Evolutionary conservation across 2,888 invertebrate species (phyloP), one percentile per base, ranked within the genome.

Genomic region (Sinhomidia bicolor): DNA sequence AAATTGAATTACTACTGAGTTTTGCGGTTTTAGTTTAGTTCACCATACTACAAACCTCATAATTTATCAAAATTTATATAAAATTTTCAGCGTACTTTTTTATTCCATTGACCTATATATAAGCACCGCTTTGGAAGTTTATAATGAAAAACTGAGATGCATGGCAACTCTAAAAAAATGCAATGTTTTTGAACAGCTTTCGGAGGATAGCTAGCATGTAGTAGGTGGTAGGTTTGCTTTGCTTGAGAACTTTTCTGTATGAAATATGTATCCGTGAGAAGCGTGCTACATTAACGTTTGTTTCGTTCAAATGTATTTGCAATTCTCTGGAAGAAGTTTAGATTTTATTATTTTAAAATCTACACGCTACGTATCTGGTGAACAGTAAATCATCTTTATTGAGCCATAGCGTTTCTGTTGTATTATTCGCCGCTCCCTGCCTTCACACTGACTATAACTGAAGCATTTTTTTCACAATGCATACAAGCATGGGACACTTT

Each of bases 381-480:
- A 51, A 54, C 76, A 51, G 51, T 76, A 76, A 76, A 76, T 76
- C 76, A 76, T 51, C n/a, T 76, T 76, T 76, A 76, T 76, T 76
- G 51, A 47, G 17, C 51, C 23, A 47, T 51, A 29, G n/a, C 26
- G 26, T 47, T 7, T 68, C 1, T 44, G 71, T 44, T 74, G 5
- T 44, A 44, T 5, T 32, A n/a, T 44, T 23, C 23, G 3, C n/a
- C n/a, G n/a, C n/a, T n/a, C n/a, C n/a, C 29, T 29, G 29, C 62
- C 29, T 62, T 57, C 57, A 57, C 23, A 6, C 57, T 10, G 36
- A 36, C 36, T n/a, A n/a, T n/a, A 51, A 51, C 51, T n/a, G n/a
- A 17, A 51, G 41, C 57, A 23, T 57, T 57, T 23, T 57, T 57
- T 57, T 57, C 20, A 57, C 57, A 57, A 23, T 20, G 57, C 9